Percentiles rank a stretch among this genome's conserved stretches.
These are phyloP conservation scores for Propithecus deckenii DNA, from an alignment of 2,797 vertebrate genomes.

Conservation along the genomic window DNA sequence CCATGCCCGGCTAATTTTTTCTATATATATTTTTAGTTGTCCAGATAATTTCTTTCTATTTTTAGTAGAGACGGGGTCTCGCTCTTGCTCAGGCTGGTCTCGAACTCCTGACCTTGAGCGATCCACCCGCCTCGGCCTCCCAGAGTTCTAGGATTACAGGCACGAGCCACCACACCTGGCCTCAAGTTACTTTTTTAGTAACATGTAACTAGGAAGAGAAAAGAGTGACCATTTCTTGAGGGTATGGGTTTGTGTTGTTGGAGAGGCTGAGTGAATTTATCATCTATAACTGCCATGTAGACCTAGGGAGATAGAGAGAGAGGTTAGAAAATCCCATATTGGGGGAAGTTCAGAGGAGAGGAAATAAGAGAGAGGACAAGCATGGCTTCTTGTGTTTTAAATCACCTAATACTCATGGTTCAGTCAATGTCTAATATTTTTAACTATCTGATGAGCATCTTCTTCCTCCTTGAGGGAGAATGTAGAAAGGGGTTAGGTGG, in stretches of 20 bases:
- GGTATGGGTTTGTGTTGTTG: not conserved
- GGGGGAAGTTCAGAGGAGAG: not conserved
- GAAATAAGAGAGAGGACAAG: not conserved
- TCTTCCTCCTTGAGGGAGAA: not conserved
- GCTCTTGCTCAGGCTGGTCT: no score
- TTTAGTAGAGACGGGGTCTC: no score
- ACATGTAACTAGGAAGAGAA: not conserved
- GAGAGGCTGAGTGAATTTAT: not conserved
- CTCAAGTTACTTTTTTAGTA: not conserved
- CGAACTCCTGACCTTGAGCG: no score
- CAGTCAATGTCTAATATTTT: not conserved
- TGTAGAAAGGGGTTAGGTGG: not conserved
- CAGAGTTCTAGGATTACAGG: no score
- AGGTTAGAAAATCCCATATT: not conserved
- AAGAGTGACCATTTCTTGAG: not conserved
- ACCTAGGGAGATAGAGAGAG: not conserved
- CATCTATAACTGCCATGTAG: not conserved
- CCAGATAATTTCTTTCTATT: no score
- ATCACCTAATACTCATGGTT: not conserved
- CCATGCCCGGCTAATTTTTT: no score
- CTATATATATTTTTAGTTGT: no score
- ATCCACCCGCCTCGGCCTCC: no score
- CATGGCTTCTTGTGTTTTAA: not conserved
- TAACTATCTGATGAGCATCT: not conserved
- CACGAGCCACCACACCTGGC: no score